A percentile compares a stretch with the other conserved stretches of the same genome.
Evolutionary conservation across 2,113 vertebrate species (phyloP).

Genomic region (Ariopsis seemanni): DNA sequence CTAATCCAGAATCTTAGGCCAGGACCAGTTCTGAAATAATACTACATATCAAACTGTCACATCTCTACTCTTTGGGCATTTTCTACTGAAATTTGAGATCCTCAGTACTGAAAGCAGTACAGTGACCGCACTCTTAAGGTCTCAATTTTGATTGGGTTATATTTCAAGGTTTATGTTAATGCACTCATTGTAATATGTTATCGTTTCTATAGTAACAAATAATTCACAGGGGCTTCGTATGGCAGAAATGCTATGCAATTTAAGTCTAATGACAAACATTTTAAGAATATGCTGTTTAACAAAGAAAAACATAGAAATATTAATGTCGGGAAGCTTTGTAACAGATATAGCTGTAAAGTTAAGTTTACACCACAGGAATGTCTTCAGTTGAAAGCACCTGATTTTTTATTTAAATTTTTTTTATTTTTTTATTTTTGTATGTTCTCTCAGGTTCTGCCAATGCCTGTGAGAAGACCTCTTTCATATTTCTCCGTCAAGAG

Average conservation of each 20-base stretch:
- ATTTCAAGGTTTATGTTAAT: too few species aligned
- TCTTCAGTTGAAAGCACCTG: neutral
- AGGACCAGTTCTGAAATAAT: neutral
- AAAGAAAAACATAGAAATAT: neutral
- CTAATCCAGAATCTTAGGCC: neutral
- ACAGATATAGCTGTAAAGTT: neutral
- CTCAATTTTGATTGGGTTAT: too few species aligned
- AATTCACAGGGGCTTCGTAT: neutral
- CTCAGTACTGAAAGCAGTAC: neutral
- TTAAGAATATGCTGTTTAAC: neutral
- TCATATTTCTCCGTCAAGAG: slow-evolving; percentile 91
- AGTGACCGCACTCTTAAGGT: neutral
- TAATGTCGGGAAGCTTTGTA: neutral
- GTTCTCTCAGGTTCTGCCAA: slow-evolving; percentile 82
- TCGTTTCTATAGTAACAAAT: neutral
- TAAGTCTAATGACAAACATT: neutral
- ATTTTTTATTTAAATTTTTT: neutral
- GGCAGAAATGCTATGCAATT: neutral
- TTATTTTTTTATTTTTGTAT: slow-evolving; percentile 11
- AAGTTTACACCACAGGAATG: neutral
- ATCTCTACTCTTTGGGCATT: neutral
- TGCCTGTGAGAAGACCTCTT: slow-evolving; percentile 96
- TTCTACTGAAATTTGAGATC: neutral
- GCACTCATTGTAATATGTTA: neutral
- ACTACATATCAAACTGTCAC: neutral